phyloP scores from a whole-genome alignment of 2,797 vertebrate species.

The Oreochromis grahami region DNA sequence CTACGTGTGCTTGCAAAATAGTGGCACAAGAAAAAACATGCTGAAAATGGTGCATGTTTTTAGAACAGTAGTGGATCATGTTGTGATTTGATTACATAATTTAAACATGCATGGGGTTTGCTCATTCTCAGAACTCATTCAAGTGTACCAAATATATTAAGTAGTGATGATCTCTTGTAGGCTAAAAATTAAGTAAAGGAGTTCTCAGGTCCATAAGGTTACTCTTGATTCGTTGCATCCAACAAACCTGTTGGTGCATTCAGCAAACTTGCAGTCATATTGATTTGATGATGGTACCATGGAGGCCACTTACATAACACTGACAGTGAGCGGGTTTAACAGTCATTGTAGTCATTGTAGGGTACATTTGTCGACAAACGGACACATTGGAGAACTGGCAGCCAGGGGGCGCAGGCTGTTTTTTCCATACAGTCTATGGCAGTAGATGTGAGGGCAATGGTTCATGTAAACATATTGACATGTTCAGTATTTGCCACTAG shows the following conservation, averaged over 20 bases:
- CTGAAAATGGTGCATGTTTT: not conserved
- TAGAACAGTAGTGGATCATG: not conserved
- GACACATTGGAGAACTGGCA: not conserved
- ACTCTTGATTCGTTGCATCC: not conserved
- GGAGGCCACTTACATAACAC: not conserved
- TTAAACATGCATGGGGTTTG: not conserved
- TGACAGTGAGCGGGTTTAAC: not conserved
- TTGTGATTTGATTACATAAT: not conserved
- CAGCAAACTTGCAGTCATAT: not conserved
- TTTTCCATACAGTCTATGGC: no score
- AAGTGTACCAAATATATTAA: not conserved
- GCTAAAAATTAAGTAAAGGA: not conserved
- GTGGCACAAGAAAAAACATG: not conserved
- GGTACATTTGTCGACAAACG: no score
- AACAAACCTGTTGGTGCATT: not conserved
- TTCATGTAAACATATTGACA: not conserved
- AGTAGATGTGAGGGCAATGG: not conserved
- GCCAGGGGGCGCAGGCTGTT: not conserved
- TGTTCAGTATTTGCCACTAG: conserved; percentile 22
- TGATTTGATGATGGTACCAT: not conserved
- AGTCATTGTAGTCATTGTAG: not conserved
- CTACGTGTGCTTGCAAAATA: no score
- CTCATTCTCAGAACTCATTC: not conserved
- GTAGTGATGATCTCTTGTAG: not conserved
- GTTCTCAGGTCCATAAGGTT: not conserved